phyloP scores from a whole-genome alignment of 2,888 invertebrate genomes.

The Lutraria lutraria region DNA sequence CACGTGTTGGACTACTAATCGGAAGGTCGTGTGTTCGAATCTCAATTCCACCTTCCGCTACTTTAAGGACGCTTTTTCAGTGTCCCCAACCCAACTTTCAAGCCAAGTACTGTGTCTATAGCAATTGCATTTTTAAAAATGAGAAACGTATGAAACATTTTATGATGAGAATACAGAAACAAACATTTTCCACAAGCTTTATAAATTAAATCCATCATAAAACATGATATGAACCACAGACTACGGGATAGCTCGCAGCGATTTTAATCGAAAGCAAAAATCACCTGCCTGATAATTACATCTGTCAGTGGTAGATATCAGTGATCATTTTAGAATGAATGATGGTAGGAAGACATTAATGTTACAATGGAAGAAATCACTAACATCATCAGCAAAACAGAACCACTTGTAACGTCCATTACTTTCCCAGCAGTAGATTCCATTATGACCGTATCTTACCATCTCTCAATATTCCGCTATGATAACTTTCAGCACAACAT shows the following conservation, averaged over 20 bases:
- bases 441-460: neutral
- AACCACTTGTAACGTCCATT: constrained; percentile 11
- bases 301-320: constrained; percentile 15
- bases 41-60: no score
- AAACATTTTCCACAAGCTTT: neutral
- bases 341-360: neutral
- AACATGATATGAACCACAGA: neutral
- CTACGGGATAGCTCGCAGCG: neutral
- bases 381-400: neutral
- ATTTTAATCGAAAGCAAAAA: constrained; percentile 17
- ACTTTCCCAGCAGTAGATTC: neutral
- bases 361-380: neutral
- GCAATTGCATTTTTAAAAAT: no score
- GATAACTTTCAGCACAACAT: constrained; percentile 10
- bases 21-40: no score
- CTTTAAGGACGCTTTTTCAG: no score
- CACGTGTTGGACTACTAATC: no score
- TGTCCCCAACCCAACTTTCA: no score
- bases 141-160: neutral
- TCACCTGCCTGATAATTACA: constrained; percentile 22
- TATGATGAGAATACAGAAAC: neutral
- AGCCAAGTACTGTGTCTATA: no score
- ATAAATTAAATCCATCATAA: neutral
- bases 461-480: neutral
- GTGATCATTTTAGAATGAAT: neutral